Base-by-base conservation (phyloP, 2,888 invertebrate species). In the Agriopis marginaria region DNA sequence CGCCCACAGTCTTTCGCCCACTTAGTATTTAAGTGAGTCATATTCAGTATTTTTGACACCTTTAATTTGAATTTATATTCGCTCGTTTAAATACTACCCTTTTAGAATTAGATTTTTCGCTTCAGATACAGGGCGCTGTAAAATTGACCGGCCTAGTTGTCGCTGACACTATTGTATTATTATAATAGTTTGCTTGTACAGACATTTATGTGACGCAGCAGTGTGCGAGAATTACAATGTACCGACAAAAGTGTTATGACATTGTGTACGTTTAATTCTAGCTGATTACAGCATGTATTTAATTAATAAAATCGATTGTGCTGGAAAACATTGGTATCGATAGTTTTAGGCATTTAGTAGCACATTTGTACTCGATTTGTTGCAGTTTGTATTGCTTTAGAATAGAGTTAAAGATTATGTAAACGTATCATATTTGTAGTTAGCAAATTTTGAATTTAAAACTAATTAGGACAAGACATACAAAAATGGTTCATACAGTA, bases 31-130 rank as follows among this genome's bases (percentile, higher is more conserved):
- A 1, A 32, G 32, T 32, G 4, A 32, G 32, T 32, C 32, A 32
- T 32, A 32, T 32, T 32, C 32, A 32, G 32, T 32, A 5, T 32
- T 32, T 32, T 32, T 32, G 32, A 32, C 3, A 32, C 32, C 32
- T 32, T 32, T 32, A 32, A 32, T 32, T 32, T 32, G 32, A 32
- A 32, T 32, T 5, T 32, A 32, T 32, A 32, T 32, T 32, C 32
- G 32, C 32, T 32, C 32, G 32, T 32, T 32, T 32, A 32, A 32
- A 32, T 32, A 32, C 32, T 3, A 32, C 32, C 5, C 32, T 32
- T 32, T 32, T 86, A 87, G 84, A 85, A 73, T 84, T 87, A 86
- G 82, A 80, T 81, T 82, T 85, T 72, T 82, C 83, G 90, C 89
- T 89, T 90, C 80, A 77, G 79, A 14, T 49, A 45, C 8, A 82